Evolutionary conservation across 2,797 vertebrate genomes (phyloP), one percentile per base, ranked within the genome.

Genomic region (Bradypodion pumilum): DNA sequence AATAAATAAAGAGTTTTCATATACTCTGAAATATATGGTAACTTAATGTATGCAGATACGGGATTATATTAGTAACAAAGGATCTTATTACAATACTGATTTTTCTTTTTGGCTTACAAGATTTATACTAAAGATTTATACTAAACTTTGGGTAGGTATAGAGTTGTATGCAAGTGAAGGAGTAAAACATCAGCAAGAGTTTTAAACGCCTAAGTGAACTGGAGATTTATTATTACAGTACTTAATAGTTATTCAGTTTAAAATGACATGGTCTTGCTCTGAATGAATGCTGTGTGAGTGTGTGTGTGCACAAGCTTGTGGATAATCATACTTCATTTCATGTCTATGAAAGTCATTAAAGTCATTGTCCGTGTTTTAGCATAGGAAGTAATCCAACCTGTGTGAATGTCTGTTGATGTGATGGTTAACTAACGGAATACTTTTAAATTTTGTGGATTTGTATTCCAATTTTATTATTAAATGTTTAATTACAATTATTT

Each of bases 231-330:
- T 37, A 66, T 35, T 68, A 35, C n/a, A n/a, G 49, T 73, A 70
- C 49, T 9, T 29, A 56, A 59, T 29, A 16, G 62, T 52, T 63
- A 70, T 23, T 81, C 56, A 85, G 42, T 85, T 85, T 85, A 72
- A 85, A 85, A 81, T 81, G 27, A 81, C 73, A 81, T 63, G 56
- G 49, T 70, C 52, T 77, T 69, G 81, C 65, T 83, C 74, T 52
- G 84, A 81, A 40, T 77, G 56, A 77, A 81, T 62, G 42, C 40
- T 5, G 2, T 73, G 25, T 79, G n/a, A 72, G 66, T 35, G 25
- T 77, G 75, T 56, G 19, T 56, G 16, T 4, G 16, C 52, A 56
- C 52, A 56, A 56, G 19, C n/a, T n/a, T n/a, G n/a, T n/a, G n/a
- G n/a, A n/a, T n/a, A n/a, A n/a, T n/a, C 49, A 59, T 27, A 21